phyloP scores from a whole-genome alignment of 1,140 invertebrate genomes.

The Gonioctena quinquepunctata region DNA sequence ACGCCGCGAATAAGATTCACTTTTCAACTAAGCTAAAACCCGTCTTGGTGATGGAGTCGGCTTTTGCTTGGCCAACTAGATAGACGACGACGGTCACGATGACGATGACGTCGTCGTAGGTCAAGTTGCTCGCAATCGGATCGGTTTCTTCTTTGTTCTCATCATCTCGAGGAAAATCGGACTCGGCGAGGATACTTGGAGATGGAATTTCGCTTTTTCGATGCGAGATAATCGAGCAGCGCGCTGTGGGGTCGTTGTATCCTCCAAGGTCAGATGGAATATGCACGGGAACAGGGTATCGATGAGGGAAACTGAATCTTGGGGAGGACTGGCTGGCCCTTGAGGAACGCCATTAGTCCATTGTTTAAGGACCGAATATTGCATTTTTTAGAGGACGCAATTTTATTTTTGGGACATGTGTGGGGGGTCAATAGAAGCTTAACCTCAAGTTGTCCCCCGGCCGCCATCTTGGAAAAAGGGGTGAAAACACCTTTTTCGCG shows the following conservation, averaged over 20 bases:
- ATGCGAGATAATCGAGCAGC: background rate
- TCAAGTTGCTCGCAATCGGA: background rate
- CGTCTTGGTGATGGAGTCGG: background rate
- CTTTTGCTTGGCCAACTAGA: background rate
- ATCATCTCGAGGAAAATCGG: background rate
- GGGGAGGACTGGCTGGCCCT: too few relatives aligned
- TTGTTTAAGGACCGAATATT: too few relatives aligned
- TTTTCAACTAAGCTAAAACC: conserved; percentile 12
- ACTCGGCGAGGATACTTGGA: background rate
- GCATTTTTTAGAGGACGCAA: too few relatives aligned
- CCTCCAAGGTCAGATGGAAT: background rate
- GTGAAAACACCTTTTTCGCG: too few relatives aligned
- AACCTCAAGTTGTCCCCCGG: too few relatives aligned
- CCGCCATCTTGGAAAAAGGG: too few relatives aligned
- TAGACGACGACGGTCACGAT: conserved; percentile 5
- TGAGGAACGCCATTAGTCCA: too few relatives aligned
- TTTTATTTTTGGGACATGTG: too few relatives aligned
- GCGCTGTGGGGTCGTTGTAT: background rate
- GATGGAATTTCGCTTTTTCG: background rate
- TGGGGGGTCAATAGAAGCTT: too few relatives aligned
- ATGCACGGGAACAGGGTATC: background rate
- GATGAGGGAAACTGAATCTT: too few relatives aligned
- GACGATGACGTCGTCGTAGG: conserved; percentile 8
- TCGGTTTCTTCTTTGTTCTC: background rate
- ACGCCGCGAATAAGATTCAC: conserved; percentile 13